Base-by-base conservation (phyloP, 2,797 vertebrate species). In the Gymnoscopelus braueri region DNA sequence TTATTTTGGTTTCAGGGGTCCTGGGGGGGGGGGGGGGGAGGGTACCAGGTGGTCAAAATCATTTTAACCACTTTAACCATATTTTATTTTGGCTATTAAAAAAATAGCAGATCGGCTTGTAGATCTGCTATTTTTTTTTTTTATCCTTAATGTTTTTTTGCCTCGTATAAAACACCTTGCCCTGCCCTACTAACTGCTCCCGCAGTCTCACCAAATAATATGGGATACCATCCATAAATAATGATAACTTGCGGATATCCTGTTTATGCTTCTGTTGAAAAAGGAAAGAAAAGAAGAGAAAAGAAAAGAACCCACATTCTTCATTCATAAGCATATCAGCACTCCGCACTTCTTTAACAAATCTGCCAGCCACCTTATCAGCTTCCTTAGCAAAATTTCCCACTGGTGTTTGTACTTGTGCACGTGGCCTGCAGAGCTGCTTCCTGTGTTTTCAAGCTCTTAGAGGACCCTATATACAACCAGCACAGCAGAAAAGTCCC, bases 401-500 rank as follows among this genome's bases (percentile, higher is more conserved):
- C 39, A 10, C 13, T 47, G 57, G 15, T 7, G 62, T 56, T 62
- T 49, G 5, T 78, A 66, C 78, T 83, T 79, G 61, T 64, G 67
- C 71, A 77, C 24, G 62, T 56, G 63, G 60, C 19, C 58, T 3
- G 1, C 24, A 35, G 69, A 60, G 56, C 63, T 65, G n/a, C 79
- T 69, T 68, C 19, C 61, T 12, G 24, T 78, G 63, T 67, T 71
- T 55, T 74, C 67, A 26, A 32, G 26, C 70, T 70, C 29, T 70
- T 66, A 57, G 7, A 51, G 19, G 14, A 72, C 14, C 51, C 35
- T 26, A 19, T 53, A 64, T 51, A 39, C 39, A 39, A 55, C 32
- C 51, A 65, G 35, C 29, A 11, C 50, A 63, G 67, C 61, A 72
- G 57, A 81, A 80, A 84, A 74, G 62, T 74, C 85, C 77, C 80